Evolutionary conservation across 2,797 vertebrate genomes (phyloP).

Genomic region (Synaphobranchus kaupii): DNA sequence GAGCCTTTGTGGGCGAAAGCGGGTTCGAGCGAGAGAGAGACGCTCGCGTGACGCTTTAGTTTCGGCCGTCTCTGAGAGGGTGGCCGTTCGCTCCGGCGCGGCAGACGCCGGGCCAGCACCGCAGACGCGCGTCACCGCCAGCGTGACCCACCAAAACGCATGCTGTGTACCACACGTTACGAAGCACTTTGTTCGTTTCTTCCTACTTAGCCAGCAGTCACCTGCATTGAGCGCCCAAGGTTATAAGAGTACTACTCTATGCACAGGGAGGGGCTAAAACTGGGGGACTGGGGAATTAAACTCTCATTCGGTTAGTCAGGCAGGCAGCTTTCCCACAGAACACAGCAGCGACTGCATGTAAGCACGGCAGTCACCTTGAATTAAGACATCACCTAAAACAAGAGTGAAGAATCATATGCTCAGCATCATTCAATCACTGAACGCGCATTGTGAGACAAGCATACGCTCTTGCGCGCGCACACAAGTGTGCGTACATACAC

Average conservation of each 20-base stretch:
- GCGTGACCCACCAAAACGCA: too few species aligned
- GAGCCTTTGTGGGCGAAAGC: constrained; percentile 35
- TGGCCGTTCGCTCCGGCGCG: background rate
- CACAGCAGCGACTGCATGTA: background rate
- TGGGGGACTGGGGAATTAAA: too few species aligned
- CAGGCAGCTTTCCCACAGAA: background rate
- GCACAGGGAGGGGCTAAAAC: too few species aligned
- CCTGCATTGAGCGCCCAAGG: too few species aligned
- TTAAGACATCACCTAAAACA: background rate
- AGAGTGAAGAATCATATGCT: background rate
- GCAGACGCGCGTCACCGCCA: too few species aligned
- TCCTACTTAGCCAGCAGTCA: background rate
- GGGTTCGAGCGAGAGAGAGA: constrained; percentile 23
- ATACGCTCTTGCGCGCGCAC: background rate
- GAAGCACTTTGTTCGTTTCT: background rate
- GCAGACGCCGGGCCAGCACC: background rate
- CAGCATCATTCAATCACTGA: background rate
- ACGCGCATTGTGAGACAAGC: background rate
- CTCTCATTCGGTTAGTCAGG: too few species aligned
- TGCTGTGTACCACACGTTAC: background rate
- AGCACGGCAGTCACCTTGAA: background rate
- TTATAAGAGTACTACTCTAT: too few species aligned
- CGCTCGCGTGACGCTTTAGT: background rate
- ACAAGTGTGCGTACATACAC: constrained; percentile 28
- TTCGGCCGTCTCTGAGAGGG: background rate